A percentile compares a stretch with the other conserved stretches of the same genome.
These are phyloP conservation scores for Tylochromis polylepis DNA, from an alignment of 2,113 vertebrate genomes.

Conservation along the genomic window DNA sequence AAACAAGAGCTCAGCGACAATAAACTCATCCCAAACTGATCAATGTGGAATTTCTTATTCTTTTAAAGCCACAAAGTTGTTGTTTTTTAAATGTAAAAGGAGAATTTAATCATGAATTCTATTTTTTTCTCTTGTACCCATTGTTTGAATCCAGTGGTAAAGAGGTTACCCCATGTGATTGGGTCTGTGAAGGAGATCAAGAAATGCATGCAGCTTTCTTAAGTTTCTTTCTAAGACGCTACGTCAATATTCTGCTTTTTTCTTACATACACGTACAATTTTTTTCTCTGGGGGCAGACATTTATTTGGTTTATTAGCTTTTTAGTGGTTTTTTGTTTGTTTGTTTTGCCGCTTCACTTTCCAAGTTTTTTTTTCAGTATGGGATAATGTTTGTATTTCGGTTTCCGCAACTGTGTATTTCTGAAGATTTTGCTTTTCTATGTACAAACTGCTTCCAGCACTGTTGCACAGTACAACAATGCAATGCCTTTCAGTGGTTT, in stretches of 20 bases:
- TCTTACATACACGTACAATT: neutral
- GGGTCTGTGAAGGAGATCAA: neutral
- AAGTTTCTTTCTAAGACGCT: neutral
- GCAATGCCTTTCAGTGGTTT: neutral
- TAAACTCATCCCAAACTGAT: neutral
- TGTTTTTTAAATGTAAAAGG: fast-evolving
- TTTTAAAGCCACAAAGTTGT: neutral
- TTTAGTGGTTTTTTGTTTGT: fast-evolving
- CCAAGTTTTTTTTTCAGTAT: neutral
- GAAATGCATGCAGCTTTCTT: fast-evolving
- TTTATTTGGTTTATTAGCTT: neutral
- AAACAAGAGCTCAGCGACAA: neutral
- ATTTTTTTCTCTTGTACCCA: fast-evolving
- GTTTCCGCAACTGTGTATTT: neutral
- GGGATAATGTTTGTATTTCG: neutral
- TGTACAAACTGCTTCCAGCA: neutral
- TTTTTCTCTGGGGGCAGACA: neutral
- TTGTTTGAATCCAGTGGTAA: neutral
- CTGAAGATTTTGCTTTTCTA: neutral
- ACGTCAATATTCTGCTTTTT: neutral
- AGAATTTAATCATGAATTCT: neutral
- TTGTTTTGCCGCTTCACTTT: neutral
- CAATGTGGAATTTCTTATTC: fast-evolving
- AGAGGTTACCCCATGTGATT: neutral
- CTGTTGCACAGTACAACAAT: neutral